Evolutionary conservation across 2,797 vertebrate species (phyloP).

Genomic region (Gouania willdenowi): DNA sequence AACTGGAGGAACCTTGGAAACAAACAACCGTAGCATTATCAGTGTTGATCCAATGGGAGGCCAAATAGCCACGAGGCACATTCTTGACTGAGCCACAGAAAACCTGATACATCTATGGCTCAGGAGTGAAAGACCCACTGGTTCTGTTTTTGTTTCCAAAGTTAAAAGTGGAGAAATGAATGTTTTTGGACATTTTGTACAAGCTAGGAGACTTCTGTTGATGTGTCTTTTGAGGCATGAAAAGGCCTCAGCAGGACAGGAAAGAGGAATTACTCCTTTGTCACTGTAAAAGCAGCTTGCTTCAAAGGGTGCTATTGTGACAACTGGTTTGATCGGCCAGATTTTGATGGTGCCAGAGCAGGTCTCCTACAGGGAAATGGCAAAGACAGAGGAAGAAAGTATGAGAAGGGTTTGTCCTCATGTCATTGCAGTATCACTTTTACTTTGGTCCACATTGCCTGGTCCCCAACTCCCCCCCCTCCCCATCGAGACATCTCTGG

Average conservation of each 20-base stretch:
- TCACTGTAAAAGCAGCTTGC: conserved; percentile 25
- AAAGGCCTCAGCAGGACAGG: conserved; percentile 44
- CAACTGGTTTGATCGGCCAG: conserved; percentile 36
- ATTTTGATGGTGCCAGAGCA: conserved; percentile 21
- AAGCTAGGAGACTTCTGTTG: conserved; percentile 16
- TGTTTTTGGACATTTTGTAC: conserved; percentile 3
- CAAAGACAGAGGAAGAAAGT: conserved; percentile 17
- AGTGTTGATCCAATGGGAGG: conserved; percentile 22
- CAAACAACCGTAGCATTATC: conserved; percentile 37
- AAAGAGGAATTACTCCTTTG: conserved; percentile 39
- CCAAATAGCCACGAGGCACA: conserved; percentile 36
- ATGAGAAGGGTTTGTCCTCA: conserved; percentile 6
- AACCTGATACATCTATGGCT: conserved; percentile 21
- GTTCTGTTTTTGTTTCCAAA: conserved; percentile 14
- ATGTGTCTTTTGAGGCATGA: conserved; percentile 30
- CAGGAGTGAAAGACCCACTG: conserved; percentile 7
- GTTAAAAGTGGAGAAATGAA: conserved; percentile 23
- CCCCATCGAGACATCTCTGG: conserved; percentile 36
- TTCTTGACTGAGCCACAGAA: conserved; percentile 37
- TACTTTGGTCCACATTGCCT: not conserved
- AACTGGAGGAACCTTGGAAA: conserved; percentile 35
- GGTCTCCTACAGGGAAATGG: conserved; percentile 38
- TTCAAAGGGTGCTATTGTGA: conserved; percentile 43
- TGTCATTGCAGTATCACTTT: conserved; percentile 11
- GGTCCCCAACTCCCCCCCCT: conserved; percentile 8